Evolutionary conservation across 2,113 vertebrate genomes (phyloP).

Genomic region (Syngnathus scovelli): DNA sequence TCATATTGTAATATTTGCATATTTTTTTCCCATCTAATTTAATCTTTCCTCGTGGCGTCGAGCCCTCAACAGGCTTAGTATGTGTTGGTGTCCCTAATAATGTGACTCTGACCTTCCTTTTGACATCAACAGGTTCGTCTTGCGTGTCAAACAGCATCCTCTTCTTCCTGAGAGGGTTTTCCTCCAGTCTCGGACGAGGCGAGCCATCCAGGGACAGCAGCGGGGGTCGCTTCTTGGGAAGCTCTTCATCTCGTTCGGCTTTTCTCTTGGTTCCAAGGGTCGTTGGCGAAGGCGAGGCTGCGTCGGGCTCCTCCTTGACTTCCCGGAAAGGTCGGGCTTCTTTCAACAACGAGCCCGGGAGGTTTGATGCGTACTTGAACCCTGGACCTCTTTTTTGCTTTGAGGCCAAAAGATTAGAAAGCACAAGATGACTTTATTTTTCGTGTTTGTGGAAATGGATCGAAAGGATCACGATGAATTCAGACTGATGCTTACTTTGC

Average conservation of each 20-base stretch:
- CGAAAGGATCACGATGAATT: conserved; percentile 5
- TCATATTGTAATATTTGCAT: too few relatives aligned
- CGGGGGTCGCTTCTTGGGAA: conserved; percentile 75
- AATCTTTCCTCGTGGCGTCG: not conserved
- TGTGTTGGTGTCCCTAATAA: too few relatives aligned
- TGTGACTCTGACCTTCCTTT: conserved; percentile 75
- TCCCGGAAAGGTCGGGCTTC: conserved; percentile 84
- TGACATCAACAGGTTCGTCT: conserved; percentile 76
- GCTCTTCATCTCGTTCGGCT: conserved; percentile 80
- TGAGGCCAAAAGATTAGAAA: conserved; percentile 83
- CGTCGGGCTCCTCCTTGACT: conserved; percentile 80
- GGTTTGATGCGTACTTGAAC: conserved; percentile 95
- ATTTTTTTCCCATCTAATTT: too few relatives aligned
- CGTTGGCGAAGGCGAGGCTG: conserved; percentile 28
- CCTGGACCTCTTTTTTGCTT: conserved; percentile 99
- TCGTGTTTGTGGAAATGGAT: conserved; percentile 44
- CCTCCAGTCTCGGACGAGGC: conserved; percentile 78
- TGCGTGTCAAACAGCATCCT: conserved; percentile 86
- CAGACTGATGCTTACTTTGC: conserved; percentile 89
- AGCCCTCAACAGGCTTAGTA: too few relatives aligned
- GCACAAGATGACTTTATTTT: conserved; percentile 81
- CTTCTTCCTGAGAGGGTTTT: conserved; percentile 85
- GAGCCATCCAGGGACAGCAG: conserved; percentile 63
- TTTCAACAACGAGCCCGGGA: conserved; percentile 91
- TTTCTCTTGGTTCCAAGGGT: conserved; percentile 73